These are phyloP conservation scores for Ageneiosus marmoratus DNA, from an alignment of 2,113 vertebrate species.

Conservation along the genomic window DNA sequence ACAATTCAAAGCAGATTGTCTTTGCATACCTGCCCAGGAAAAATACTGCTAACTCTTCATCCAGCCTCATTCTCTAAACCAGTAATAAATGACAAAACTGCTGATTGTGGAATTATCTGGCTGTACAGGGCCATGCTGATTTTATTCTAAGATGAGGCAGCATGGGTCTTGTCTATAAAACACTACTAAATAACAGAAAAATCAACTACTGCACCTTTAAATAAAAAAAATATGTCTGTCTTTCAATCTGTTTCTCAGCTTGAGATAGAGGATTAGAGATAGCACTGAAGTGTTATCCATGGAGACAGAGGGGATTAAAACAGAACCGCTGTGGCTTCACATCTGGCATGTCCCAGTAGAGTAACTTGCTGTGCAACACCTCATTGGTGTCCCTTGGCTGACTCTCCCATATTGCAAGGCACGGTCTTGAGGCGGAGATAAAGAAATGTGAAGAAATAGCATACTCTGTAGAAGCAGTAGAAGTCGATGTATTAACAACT, in stretches of 20 bases:
- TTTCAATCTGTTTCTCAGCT: constrained; percentile 11
- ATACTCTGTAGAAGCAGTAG: background rate
- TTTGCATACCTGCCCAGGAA: background rate
- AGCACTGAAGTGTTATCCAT: constrained; percentile 33
- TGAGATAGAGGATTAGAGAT: constrained; percentile 35
- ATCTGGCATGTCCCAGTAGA: constrained; percentile 49
- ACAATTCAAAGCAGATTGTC: background rate
- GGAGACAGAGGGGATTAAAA: constrained; percentile 26
- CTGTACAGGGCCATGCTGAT: background rate
- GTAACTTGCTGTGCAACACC: constrained; percentile 46
- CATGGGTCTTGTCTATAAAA: background rate
- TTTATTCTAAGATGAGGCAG: background rate
- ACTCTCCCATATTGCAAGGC: constrained; percentile 45
- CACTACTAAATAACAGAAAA: background rate
- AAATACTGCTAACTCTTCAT: background rate
- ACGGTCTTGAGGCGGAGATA: background rate
- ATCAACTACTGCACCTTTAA: background rate
- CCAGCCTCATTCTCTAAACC: background rate
- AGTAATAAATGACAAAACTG: background rate
- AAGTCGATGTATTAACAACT: background rate
- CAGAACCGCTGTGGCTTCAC: constrained; percentile 33
- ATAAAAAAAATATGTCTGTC: background rate
- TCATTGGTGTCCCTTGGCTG: constrained; percentile 40
- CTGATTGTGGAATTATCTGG: background rate
- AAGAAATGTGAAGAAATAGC: background rate